These are phyloP conservation scores for Micoletzkya japonica DNA, from an alignment of 2,888 invertebrate genomes.

Conservation along the genomic window DNA sequence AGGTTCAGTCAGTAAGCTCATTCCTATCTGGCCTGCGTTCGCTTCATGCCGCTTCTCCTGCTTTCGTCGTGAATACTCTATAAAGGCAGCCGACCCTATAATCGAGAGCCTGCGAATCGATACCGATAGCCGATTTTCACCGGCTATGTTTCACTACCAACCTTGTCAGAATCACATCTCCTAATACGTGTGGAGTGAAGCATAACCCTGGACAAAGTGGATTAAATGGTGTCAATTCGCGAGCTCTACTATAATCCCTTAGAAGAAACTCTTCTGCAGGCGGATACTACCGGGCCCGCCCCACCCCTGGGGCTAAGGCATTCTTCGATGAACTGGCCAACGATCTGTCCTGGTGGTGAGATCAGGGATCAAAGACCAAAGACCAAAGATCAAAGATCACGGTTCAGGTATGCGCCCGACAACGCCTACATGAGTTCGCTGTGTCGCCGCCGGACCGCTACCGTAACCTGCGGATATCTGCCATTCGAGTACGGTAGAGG, in stretches of 20 bases:
- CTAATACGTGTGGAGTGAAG: too few relatives aligned
- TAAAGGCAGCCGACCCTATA: too few relatives aligned
- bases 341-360: constrained; percentile 52
- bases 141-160: too few relatives aligned
- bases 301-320: constrained; percentile 37
- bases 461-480: constrained; percentile 37
- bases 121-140: too few relatives aligned
- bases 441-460: constrained; percentile 35
- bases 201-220: not conserved
- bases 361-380: too few relatives aligned
- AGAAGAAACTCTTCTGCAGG: constrained; percentile 45
- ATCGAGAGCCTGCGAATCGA: too few relatives aligned
- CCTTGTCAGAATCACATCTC: too few relatives aligned
- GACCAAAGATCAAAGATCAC: not conserved
- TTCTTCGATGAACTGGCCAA: constrained; percentile 51
- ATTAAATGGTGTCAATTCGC: not conserved
- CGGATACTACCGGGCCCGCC: constrained; percentile 54
- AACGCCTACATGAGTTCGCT: constrained; percentile 61
- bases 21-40: too few relatives aligned
- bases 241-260: not conserved
- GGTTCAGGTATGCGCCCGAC: constrained; percentile 50
- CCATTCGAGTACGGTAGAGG: constrained; percentile 42
- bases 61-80: too few relatives aligned
- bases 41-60: too few relatives aligned
- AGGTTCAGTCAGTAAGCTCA: too few relatives aligned